Evolutionary conservation across 2,113 vertebrate genomes (phyloP), one percentile per base, ranked within the genome.

Genomic region (Drymodes brunneopygia): DNA sequence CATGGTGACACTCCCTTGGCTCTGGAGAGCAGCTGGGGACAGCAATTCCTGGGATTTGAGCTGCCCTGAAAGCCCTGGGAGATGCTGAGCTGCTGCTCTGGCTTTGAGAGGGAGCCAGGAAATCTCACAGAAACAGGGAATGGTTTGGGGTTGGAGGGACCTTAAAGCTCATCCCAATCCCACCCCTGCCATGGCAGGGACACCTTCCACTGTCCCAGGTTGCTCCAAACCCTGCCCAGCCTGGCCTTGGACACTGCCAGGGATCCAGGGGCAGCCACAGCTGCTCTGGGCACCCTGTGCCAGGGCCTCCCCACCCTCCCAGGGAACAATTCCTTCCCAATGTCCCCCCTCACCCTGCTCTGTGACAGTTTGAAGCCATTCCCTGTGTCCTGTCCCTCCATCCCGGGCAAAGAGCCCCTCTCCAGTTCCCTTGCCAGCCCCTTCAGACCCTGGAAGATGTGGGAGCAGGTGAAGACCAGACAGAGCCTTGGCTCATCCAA

Each of bases 151-250:
- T 7, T 33, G n/a, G 1, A 88, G 8, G 35, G 12, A 24, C 23
- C 1, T 17, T 0, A 58, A 44, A 88, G 1, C 2, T 0, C 77
- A 65, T 2, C 51, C 25, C 25, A 1, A 0, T 19, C 0, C 44
- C 54, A 11, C 6, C 33, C 31, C 31, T 58, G 83, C 45, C 85
- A 62, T 35, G 84, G 65, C 74, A 71, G 74, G 74, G 65, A 87
- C 65, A 15, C 31, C 29, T 64, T 0, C 50, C 58, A 56, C 75
- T 9, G 9, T 18, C 66, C 75, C 75, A 50, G 65, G 74, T 2
- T 31, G 50, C 42, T 64, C 85, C 85, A 2, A 61, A 21, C 36
- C 45, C 36, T 4, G 1, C 20, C 84, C 84, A 79, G 1, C 57
- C 75, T 71, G 66, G 48, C 57, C 31, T 71, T 18, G 85, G 50